Evolutionary conservation across 1,140 invertebrate species (phyloP), one percentile per base, ranked within the genome.

Genomic region (Cepaea nemoralis): DNA sequence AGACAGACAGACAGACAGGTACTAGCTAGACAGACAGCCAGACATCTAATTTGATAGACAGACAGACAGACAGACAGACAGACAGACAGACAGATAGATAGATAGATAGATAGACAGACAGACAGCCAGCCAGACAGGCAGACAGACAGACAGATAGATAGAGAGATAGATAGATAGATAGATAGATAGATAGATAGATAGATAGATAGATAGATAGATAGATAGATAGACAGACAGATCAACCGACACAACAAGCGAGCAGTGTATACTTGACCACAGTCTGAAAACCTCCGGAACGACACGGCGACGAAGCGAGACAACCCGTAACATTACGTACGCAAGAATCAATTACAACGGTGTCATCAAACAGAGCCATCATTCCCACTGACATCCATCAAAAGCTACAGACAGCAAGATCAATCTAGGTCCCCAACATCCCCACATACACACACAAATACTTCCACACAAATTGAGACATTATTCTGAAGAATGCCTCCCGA

Each of bases 41-140:
- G n/a, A n/a, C n/a, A n/a, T n/a, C n/a, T n/a, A n/a, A n/a, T n/a
- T n/a, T n/a, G n/a, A n/a, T n/a, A n/a, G 39, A 48, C 45, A 35
- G 70, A 75, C 14, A 75, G 39, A 75, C 33, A 48, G 73, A 45
- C 33, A 42, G 39, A 42, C 45, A 75, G n/a, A 48, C 45, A 75
- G n/a, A 75, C 45, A 75, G 39, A 75, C 19, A 77, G 81, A 71
- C n/a, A n/a, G n/a, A n/a, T n/a, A n/a, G 74, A 77, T 8, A 77
- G 74, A 77, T 6, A 77, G 50, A 31, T 8, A 75, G 45, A 75
- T 10, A 75, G 22, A 35, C n/a, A 55, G 50, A 14, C 12, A 55
- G 5, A 55, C 50, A 55, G 12, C 14, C 24, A 55, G 50, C 50
- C 50, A 22, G 50, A 14, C 50, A 55, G 50, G 3, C 8, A 77